Conservation (phyloP, 2,797 vertebrate genomes). For the Borostomias antarcticus region DNA sequence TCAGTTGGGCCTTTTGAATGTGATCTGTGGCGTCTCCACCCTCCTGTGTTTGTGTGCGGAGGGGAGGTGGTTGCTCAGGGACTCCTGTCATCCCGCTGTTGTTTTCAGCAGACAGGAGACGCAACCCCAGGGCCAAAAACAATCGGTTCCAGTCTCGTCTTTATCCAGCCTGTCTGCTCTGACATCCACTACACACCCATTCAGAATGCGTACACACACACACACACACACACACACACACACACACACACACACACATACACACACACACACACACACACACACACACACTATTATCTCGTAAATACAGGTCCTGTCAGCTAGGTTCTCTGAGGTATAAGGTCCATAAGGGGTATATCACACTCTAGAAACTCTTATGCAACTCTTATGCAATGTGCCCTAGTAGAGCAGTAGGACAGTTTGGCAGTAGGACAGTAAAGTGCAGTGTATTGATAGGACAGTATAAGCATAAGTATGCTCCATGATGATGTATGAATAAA, state of each 20-base stretch:
- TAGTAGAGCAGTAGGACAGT: no score
- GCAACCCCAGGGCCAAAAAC: conserved; percentile 54
- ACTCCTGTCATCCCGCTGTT: conserved; percentile 14
- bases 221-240: not conserved
- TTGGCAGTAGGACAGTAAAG: no score
- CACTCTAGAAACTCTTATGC: no score
- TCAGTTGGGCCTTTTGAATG: conserved; percentile 23
- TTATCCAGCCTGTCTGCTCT: conserved; percentile 25
- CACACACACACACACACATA: not conserved
- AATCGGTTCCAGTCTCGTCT: conserved; percentile 50
- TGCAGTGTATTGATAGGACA: no score
- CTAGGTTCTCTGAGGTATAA: no score
- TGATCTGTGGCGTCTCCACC: conserved; percentile 34
- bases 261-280: not conserved
- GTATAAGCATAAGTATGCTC: no score
- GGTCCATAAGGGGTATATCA: no score
- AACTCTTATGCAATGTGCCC: no score
- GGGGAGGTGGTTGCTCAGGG: conserved; percentile 28
- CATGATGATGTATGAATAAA: no score
- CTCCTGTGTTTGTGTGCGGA: conserved; percentile 32
- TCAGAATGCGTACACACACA: not conserved
- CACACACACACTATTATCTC: not conserved
- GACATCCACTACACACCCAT: no score
- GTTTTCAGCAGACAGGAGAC: conserved; percentile 55
- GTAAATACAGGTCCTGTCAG: no score